Conservation (phyloP, 2,113 vertebrate genomes). For the Pachyramphus minor region DNA sequence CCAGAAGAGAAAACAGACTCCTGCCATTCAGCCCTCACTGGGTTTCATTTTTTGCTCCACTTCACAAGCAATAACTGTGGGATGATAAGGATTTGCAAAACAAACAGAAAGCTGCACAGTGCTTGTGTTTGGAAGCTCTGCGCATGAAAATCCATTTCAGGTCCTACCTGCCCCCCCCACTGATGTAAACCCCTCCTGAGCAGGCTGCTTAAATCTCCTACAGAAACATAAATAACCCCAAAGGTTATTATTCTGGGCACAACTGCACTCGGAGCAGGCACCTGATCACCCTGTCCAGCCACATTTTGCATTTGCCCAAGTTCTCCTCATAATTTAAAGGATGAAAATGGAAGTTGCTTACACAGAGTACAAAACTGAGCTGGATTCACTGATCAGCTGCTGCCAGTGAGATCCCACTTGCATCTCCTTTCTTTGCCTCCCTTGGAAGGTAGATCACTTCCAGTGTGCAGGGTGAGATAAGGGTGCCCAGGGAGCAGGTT, state of each 20-base stretch:
- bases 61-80: constrained; percentile 63
- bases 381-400: rapidly evolving
- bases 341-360: not conserved
- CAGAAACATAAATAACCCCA: constrained; percentile 37
- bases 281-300: not conserved
- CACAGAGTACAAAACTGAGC: rapidly evolving
- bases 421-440: rapidly evolving
- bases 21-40: not conserved
- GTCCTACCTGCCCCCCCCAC: constrained; percentile 44
- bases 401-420: not conserved
- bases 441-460: rapidly evolving
- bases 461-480: rapidly evolving
- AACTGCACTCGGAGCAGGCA: constrained; percentile 21
- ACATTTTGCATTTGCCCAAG: not conserved
- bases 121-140: constrained; percentile 57
- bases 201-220: constrained; percentile 15
- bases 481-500: rapidly evolving
- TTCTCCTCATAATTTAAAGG: not conserved
- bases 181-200: constrained; percentile 63
- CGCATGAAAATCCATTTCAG: constrained; percentile 74
- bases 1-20: not conserved
- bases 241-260: constrained; percentile 53
- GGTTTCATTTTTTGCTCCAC: constrained; percentile 53
- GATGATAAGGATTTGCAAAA: constrained; percentile 69
- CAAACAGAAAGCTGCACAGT: constrained; percentile 48